These are phyloP conservation scores for Rhorus exstirpatorius DNA, from an alignment of 2,888 invertebrate genomes.

Conservation along the genomic window DNA sequence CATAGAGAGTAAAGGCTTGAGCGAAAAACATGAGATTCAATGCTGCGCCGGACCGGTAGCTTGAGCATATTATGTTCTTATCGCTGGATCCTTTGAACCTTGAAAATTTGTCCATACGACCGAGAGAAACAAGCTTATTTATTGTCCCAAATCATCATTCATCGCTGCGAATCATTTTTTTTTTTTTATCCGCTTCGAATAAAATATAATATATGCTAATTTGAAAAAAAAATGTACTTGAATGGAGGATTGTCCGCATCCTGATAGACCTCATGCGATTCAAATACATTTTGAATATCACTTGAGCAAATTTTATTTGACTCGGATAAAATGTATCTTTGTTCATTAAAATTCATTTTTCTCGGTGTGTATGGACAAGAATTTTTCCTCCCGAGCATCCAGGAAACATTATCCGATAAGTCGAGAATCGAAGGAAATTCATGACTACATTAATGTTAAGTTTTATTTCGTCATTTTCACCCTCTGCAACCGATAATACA, in stretches of 20 bases:
- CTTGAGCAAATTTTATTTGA: conserved; percentile 15
- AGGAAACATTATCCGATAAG: neutral
- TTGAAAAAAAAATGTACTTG: neutral
- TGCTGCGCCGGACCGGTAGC: neutral
- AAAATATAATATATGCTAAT: neutral
- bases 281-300: neutral
- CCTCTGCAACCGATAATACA: no score
- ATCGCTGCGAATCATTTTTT: conserved; percentile 11
- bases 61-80: conserved; percentile 18
- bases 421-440: neutral
- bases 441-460: no score
- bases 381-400: neutral
- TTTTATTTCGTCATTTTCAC: no score
- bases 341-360: conserved; percentile 13
- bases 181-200: conserved; percentile 18
- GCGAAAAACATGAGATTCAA: conserved; percentile 33
- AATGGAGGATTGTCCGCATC: no score
- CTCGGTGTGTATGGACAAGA: conserved; percentile 1
- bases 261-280: no score
- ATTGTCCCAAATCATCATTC: conserved; percentile 19
- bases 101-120: conserved; percentile 9
- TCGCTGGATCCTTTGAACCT: neutral
- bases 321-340: neutral
- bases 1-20: conserved; percentile 75
- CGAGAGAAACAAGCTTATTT: conserved; percentile 30